Percentiles rank a stretch among this genome's conserved stretches.
These are phyloP conservation scores for Harpagifer antarcticus DNA, from an alignment of 2,797 vertebrate genomes.

Conservation along the genomic window DNA sequence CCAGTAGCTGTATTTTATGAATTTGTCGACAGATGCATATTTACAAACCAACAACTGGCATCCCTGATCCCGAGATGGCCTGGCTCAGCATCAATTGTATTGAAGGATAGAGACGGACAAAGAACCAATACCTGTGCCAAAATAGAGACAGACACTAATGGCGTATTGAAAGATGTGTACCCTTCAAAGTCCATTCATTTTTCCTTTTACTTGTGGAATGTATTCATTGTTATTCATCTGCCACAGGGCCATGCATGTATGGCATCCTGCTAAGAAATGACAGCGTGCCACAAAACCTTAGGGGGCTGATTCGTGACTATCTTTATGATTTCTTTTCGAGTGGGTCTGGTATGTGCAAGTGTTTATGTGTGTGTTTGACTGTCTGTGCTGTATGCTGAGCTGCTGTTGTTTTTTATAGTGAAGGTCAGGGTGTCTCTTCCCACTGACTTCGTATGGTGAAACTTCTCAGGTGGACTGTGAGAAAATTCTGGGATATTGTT, in stretches of 20 bases:
- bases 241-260: slow-evolving; percentile 50
- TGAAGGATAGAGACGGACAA: slow-evolving; percentile 27
- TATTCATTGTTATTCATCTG: slow-evolving; percentile 34
- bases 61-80: slow-evolving; percentile 24
- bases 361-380: slow-evolving; percentile 13
- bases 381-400: slow-evolving; percentile 27
- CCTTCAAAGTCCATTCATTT: slow-evolving; percentile 5
- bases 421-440: slow-evolving; percentile 65
- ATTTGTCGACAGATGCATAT: slow-evolving; percentile 32
- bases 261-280: slow-evolving; percentile 65
- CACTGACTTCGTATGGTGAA: slow-evolving; percentile 43
- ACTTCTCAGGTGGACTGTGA: slow-evolving; percentile 50
- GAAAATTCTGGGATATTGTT: slow-evolving; percentile 52
- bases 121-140: slow-evolving; percentile 24
- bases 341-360: slow-evolving; percentile 13
- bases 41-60: slow-evolving; percentile 33
- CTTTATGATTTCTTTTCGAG: slow-evolving; percentile 37
- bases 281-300: slow-evolving; percentile 47
- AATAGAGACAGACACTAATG: slow-evolving; percentile 29
- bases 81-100: slow-evolving; percentile 11
- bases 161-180: slow-evolving; percentile 19
- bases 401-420: slow-evolving; percentile 65
- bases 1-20: slow-evolving; percentile 35
- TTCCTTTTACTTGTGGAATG: slow-evolving; percentile 14
- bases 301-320: slow-evolving; percentile 52